Evolutionary conservation across 2,888 invertebrate genomes (phyloP).

Genomic region (Tuta absoluta): DNA sequence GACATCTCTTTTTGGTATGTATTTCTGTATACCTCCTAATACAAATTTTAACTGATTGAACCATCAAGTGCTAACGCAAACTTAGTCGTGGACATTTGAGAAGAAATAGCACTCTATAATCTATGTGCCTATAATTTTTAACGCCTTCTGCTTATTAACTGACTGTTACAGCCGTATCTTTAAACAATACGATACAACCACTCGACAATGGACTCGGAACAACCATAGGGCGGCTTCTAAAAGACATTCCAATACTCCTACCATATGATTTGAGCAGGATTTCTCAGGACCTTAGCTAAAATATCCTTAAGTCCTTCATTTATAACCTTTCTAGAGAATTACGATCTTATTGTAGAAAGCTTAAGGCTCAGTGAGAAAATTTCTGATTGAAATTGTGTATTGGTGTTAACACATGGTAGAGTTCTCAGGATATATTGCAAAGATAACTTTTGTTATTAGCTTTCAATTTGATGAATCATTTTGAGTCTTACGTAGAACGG

Average conservation of each 20-base stretch:
- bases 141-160: slow-evolving; percentile 1
- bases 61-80: not conserved
- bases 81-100: not conserved
- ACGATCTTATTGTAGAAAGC: not conserved
- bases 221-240: slow-evolving; percentile 30
- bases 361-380: slow-evolving; percentile 9
- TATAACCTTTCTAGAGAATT: not conserved
- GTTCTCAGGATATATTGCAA: slow-evolving; percentile 11
- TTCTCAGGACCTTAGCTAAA: slow-evolving; percentile 36
- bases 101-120: not conserved
- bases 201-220: not conserved
- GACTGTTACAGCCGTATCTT: slow-evolving; percentile 1
- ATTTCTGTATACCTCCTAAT: too few relatives aligned
- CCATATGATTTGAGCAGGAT: slow-evolving; percentile 46
- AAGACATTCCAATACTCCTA: slow-evolving; percentile 40
- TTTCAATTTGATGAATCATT: not conserved
- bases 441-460: not conserved
- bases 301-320: not conserved
- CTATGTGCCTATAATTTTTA: not conserved
- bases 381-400: slow-evolving; percentile 5
- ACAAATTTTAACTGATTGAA: too few relatives aligned
- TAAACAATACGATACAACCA: slow-evolving; percentile 5
- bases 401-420: slow-evolving; percentile 12
- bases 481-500: not conserved
- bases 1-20: too few relatives aligned